A percentile compares a stretch with the other conserved stretches of the same genome.
These are phyloP conservation scores for Chaetorhynchus papuensis DNA, from an alignment of 2,113 vertebrate genomes.

Conservation along the genomic window DNA sequence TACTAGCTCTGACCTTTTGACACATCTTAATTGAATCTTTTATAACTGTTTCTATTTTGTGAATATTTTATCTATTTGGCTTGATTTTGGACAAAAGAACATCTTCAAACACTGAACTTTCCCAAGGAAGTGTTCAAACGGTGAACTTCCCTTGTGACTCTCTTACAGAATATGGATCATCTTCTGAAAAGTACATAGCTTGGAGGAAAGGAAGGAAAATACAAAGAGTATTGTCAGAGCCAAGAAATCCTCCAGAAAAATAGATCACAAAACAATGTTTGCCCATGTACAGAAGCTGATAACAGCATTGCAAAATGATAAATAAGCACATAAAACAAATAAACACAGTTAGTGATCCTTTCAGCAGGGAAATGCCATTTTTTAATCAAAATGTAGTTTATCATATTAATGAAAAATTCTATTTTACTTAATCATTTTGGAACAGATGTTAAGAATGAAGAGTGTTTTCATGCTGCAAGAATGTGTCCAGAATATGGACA, in stretches of 20 bases:
- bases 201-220: neutral
- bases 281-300: neutral
- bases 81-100: neutral
- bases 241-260: neutral
- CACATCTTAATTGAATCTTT: neutral
- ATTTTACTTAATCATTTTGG: neutral
- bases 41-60: neutral
- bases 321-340: neutral
- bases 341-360: neutral
- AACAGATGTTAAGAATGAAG: neutral
- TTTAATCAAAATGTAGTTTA: neutral
- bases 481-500: neutral
- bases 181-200: neutral
- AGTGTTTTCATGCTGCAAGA: neutral
- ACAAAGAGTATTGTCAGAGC: neutral
- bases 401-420: neutral
- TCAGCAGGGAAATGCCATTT: neutral
- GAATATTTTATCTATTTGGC: neutral
- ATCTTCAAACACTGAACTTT: neutral
- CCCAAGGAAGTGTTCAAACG: neutral
- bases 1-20: neutral
- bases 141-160: neutral
- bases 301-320: neutral
- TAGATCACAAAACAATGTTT: neutral
- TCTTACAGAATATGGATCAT: neutral